Base-by-base conservation (phyloP, 2,888 invertebrate species). In the Ophraella communa region DNA sequence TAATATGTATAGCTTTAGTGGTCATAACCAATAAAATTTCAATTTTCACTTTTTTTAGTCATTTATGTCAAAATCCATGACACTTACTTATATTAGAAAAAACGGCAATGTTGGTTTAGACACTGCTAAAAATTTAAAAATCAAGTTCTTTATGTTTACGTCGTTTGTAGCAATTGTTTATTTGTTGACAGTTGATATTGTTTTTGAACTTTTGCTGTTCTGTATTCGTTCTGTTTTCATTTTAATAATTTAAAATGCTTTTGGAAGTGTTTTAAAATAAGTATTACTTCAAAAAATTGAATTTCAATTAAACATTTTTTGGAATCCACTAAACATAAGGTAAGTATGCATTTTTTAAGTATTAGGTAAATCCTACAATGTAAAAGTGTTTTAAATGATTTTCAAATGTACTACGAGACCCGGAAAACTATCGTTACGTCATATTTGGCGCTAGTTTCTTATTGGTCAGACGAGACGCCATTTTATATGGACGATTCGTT, bases 121-220 rank as follows among this genome's bases (percentile, higher is more conserved):
- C 47, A 47, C 11, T 4, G 8, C 20, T 7, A n/a, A 20, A 47
- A n/a, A 47, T 51, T 44, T 44, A 23, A 60, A 44, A 44, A 60
- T 60, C 60, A 60, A 52, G 52, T 27, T 60, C 27, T 54, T 52
- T 60, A 27, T 44, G 52, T 44, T 18, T 30, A 60, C 49, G 44
- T 60, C 52, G 23, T 23, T 18, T 14, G n/a, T 18, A 27, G 42
- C 52, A 30, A 27, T 63, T 63, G 65, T 65, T 62, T 62, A 62
- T 62, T 62, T 65, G 65, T 65, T 75, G 75, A 74, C 74, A 74
- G 72, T 75, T 74, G 74, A 71, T 71, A 70, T 74, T 73, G 73
- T 74, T 76, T 76, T 74, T 73, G 69, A 73, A 71, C 71, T 73
- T 51, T 74, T 74, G 68, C 71, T 70, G 71, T 75, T 75, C 73